Evolutionary conservation across 2,113 vertebrate genomes (phyloP).

Genomic region (Dolichallabes microphthalmus): DNA sequence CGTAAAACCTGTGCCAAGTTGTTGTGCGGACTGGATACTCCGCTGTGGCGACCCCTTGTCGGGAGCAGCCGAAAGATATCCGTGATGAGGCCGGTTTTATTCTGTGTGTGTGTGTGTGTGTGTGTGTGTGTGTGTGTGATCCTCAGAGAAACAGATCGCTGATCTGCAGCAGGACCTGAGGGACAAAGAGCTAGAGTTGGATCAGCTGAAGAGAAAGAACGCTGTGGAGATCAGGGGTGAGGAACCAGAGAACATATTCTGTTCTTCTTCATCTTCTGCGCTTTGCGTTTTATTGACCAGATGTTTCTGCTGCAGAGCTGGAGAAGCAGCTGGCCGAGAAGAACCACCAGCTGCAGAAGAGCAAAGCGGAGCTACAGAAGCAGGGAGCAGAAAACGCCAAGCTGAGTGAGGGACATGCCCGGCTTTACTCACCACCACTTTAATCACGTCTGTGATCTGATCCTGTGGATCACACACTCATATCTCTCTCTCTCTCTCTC

Average conservation of each 20-base stretch:
- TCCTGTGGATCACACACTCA: background rate
- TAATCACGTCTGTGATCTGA: background rate
- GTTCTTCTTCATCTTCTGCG: background rate
- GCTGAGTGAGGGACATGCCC: constrained; percentile 47
- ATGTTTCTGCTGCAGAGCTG: constrained; percentile 45
- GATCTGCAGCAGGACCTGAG: background rate
- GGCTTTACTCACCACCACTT: background rate
- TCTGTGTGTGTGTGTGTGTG: background rate
- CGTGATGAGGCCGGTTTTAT: no score
- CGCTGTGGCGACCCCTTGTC: no score
- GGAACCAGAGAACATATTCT: background rate
- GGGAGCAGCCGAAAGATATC: no score
- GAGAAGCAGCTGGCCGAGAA: constrained; percentile 33
- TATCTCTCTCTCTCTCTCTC: background rate
- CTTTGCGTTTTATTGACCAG: background rate
- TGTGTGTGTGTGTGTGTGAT: background rate
- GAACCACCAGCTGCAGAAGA: background rate
- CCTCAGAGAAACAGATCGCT: constrained; percentile 3
- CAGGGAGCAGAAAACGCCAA: background rate
- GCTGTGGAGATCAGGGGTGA: background rate
- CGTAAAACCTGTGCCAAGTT: no score
- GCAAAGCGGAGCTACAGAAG: background rate
- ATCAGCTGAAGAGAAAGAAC: background rate
- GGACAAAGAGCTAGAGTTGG: background rate
- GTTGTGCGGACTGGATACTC: no score